Evolutionary conservation across 2,888 invertebrate genomes (phyloP), one percentile per base, ranked within the genome.

Genomic region (Lepeophtheirus nordmannii): DNA sequence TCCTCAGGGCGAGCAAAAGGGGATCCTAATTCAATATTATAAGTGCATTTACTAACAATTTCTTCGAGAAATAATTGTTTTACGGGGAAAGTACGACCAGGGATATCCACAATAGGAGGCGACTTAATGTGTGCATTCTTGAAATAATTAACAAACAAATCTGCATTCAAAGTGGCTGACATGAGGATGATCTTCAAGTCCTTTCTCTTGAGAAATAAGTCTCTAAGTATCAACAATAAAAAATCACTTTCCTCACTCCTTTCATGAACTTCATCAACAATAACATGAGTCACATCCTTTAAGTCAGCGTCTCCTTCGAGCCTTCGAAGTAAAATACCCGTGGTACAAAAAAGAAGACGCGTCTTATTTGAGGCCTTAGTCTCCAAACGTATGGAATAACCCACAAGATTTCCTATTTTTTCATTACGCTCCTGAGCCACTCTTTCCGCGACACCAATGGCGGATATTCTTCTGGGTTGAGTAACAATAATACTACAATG

Each of bases 231-330:
- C 68, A 91, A 81, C 53, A 94, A 75, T 9, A 94, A 78, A 73
- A 93, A 93, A 75, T 94, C 94, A 70, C 90, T 87, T 73, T 89
- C 87, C 72, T 89, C 87, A 37, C 87, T 87, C 65, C 94, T 80
- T 74, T 94, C 93, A 73, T 94, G 94, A 0, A 94, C 89, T 77
- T 94, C 94, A 74, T 94, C 94, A 0, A 89, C 85, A 68, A 89
- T 81, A 10, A 89, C 78, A 73, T 94, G 93, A 0, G 89, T 86
- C 0, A 93, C 85, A 1, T 84, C 82, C 37, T 81, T 79, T 37
- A 92, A 74, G 10, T 83, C 78, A 0, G 85, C 84, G 73, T 91
- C 89, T 53, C 85, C 82, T 71, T 89, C 86, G 58, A 96, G 76
- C 62, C 90, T 82, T 58, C 93, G 80, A 57, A 94, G 75, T 62